Base-by-base conservation (phyloP, 2,888 invertebrate species). In the Pelosia muscerda region DNA sequence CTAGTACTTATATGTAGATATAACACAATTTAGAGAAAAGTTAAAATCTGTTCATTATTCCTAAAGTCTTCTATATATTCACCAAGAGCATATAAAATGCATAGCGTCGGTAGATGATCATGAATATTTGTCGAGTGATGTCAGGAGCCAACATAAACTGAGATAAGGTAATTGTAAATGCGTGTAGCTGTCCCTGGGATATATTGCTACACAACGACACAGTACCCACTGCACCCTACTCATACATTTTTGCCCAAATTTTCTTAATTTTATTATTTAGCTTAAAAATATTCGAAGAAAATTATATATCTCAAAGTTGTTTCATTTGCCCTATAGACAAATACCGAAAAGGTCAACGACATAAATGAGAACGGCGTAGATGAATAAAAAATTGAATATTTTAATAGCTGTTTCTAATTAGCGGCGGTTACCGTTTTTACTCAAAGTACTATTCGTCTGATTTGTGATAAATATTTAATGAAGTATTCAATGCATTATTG, bases 111-210 rank as follows among this genome's bases (percentile, higher is more conserved):
- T 59, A 62, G 64, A 74, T 83, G 87, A 88, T 90, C 89, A 90
- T 85, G 84, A 90, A 93, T 92, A 89, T 90, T 92, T 90, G 92
- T 91, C 85, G 87, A 80, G 82, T 92, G 92, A 92, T 91, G 92
- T 92, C 91, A 93, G 91, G 84, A 90, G 90, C 84, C 85, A 78
- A 81, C 83, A 79, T 81, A 83, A 80, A 77, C 81, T 75, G 85
- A 89, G 93, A 93, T 93, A 93, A 92, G 89, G 90, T 94, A 93
- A 93, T 93, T 93, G 93, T 92, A 79, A 92, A 93, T 92, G 86
- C 92, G 83, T 92, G 93, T 93, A 88, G 84, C 92, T 92, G 93
- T 92, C 91, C 80, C 84, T 75, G 81, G 85, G 86, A 93, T 91
- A 90, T 91, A 92, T 92, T 84, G 86, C 85, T 78, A 80, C 75